phyloP scores from a whole-genome alignment of 2,113 vertebrate genomes.

The Petaurus breviceps region DNA sequence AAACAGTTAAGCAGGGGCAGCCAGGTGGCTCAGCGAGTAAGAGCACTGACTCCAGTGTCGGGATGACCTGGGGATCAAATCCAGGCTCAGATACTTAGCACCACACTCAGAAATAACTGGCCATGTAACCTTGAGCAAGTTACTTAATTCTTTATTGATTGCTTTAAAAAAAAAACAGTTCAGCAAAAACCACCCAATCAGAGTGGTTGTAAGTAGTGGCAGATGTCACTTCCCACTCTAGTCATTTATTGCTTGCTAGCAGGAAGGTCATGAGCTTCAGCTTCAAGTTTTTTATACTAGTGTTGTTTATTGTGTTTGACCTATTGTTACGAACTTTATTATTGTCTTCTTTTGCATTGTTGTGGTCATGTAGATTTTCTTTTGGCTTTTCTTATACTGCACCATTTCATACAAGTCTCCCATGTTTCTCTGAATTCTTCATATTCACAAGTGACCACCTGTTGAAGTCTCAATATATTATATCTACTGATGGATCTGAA shows the following conservation, averaged over 20 bases:
- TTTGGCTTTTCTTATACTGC: background rate
- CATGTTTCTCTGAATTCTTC: background rate
- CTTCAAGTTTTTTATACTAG: background rate
- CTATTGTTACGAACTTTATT: background rate
- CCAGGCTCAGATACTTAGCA: too few relatives aligned
- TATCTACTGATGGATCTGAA: slow-evolving; percentile 5
- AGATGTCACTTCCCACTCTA: background rate
- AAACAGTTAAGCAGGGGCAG: too few relatives aligned
- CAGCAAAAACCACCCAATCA: background rate
- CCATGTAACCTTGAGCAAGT: too few relatives aligned
- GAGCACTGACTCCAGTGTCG: too few relatives aligned
- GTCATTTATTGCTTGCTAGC: background rate
- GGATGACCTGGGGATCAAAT: too few relatives aligned
- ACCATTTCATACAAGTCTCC: background rate
- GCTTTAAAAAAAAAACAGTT: too few relatives aligned
- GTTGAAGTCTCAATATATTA: slow-evolving; percentile 22
- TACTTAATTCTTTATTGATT: too few relatives aligned
- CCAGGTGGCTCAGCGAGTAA: too few relatives aligned
- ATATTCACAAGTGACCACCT: background rate
- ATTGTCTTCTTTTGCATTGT: background rate
- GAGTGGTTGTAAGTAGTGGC: background rate
- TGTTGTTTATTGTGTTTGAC: background rate
- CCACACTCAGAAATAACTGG: too few relatives aligned
- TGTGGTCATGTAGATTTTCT: background rate
- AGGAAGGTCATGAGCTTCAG: background rate